Conservation (phyloP, 1,140 invertebrate species). For the Bactericera cockerelli region DNA sequence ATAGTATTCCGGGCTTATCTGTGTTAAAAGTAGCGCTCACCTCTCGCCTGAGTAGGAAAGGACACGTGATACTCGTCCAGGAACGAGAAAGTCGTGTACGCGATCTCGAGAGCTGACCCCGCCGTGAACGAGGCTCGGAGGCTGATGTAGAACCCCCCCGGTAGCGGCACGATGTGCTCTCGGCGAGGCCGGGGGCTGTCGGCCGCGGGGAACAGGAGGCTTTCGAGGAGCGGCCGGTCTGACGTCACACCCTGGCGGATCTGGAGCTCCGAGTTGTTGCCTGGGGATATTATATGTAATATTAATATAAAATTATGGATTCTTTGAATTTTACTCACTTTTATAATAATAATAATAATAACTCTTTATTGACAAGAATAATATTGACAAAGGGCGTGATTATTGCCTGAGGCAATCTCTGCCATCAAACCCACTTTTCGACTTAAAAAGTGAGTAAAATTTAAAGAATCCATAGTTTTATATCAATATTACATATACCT, state of each 20-base stretch:
- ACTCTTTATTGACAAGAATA: no score
- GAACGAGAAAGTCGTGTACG: slow-evolving; percentile 57
- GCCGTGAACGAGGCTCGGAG: slow-evolving; percentile 45
- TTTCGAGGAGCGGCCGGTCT: slow-evolving; percentile 40
- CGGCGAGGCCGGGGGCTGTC: slow-evolving; percentile 29
- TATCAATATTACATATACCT: no score
- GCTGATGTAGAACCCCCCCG: slow-evolving; percentile 50
- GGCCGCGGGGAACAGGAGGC: slow-evolving; percentile 33
- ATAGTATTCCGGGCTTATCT: no score
- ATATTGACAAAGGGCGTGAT: no score
- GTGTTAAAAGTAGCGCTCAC: no score
- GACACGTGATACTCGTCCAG: slow-evolving; percentile 27
- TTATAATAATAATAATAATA: no score
- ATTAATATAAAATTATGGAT: not conserved
- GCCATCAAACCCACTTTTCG: no score
- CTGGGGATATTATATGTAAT: no score
- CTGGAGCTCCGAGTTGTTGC: slow-evolving; percentile 36
- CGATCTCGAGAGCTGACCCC: slow-evolving; percentile 45
- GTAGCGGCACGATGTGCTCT: slow-evolving; percentile 43
- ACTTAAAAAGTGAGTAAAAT: no score
- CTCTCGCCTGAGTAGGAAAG: slow-evolving; percentile 6
- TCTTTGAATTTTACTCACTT: no score
- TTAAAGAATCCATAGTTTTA: no score
- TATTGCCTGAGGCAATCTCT: no score
- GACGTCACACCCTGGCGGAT: slow-evolving; percentile 51